Conservation (phyloP, 92 coral and sea anemone genomes). For the Anthopleura xanthogrammica region DNA sequence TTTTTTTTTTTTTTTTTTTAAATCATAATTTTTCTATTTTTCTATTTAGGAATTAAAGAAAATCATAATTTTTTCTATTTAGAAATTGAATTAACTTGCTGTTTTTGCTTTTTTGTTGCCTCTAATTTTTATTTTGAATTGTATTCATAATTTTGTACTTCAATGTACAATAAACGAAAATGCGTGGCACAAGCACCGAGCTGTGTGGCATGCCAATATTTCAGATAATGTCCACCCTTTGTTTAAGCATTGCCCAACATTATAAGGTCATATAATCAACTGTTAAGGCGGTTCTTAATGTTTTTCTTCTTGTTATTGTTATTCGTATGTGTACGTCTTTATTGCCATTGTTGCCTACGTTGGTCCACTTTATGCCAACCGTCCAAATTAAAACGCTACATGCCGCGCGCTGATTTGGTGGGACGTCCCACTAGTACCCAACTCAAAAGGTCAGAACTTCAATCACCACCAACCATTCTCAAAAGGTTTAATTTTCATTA, state of each 20-base stretch:
- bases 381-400: neutral
- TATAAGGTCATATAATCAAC: neutral
- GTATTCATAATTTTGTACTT: too few relatives aligned
- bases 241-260: neutral
- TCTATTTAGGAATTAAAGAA: neutral
- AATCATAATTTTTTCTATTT: too few relatives aligned
- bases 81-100: too few relatives aligned
- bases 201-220: neutral
- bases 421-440: neutral
- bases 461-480: neutral
- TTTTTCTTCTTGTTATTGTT: neutral
- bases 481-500: neutral
- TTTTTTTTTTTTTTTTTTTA: too few relatives aligned
- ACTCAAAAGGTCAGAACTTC: neutral
- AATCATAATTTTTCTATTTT: neutral
- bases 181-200: too few relatives aligned
- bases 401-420: neutral
- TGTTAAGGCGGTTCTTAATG: neutral
- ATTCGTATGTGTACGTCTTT: conserved; percentile 2
- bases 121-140: too few relatives aligned
- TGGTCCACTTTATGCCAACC: conserved; percentile 14
- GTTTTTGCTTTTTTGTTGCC: too few relatives aligned
- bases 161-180: too few relatives aligned
- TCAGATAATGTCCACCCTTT: neutral
- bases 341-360: conserved; percentile 23